Conservation (phyloP, 2,888 invertebrate genomes). For the Oscheius sp. region DNA sequence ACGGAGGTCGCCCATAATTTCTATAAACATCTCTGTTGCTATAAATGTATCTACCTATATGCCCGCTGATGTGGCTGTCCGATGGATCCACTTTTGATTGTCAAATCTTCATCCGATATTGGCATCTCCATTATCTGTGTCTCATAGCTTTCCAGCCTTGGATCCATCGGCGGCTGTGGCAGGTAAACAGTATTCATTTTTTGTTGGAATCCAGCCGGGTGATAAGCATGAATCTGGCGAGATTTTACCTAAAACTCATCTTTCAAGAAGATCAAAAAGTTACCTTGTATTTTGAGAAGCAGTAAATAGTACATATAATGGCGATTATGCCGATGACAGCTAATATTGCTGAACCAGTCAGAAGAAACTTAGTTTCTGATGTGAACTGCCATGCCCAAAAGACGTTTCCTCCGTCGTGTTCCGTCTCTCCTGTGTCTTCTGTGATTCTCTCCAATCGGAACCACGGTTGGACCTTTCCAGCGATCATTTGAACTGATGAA, state of each 20-base stretch:
- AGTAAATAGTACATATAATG: conserved; percentile 61
- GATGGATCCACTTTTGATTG: conserved; percentile 60
- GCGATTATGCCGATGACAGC: conserved; percentile 61
- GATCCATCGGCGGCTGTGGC: conserved; percentile 44
- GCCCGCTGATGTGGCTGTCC: conserved; percentile 46
- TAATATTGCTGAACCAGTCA: conserved; percentile 59
- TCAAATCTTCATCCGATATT: conserved; percentile 68
- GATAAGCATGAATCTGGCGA: conserved; percentile 42
- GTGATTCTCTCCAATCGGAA: conserved; percentile 57
- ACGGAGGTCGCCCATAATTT: conserved; percentile 49
- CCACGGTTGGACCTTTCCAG: conserved; percentile 68
- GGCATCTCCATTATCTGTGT: conserved; percentile 69
- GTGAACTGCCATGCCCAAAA: conserved; percentile 24
- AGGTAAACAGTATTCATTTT: conserved; percentile 57
- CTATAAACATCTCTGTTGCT: neutral
- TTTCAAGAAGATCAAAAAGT: neutral
- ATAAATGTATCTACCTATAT: conserved; percentile 1
- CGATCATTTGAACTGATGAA: conserved; percentile 57
- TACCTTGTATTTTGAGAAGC: conserved; percentile 54
- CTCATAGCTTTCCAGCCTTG: conserved; percentile 58
- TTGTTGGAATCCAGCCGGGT: conserved; percentile 43
- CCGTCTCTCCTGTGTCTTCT: conserved; percentile 45
- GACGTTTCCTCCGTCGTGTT: conserved; percentile 21
- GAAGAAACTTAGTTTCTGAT: conserved; percentile 34
- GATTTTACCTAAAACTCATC: conserved; percentile 34